These are phyloP conservation scores for Gymnothorax reevesii DNA, from an alignment of 2,797 vertebrate genomes.

Conservation along the genomic window DNA sequence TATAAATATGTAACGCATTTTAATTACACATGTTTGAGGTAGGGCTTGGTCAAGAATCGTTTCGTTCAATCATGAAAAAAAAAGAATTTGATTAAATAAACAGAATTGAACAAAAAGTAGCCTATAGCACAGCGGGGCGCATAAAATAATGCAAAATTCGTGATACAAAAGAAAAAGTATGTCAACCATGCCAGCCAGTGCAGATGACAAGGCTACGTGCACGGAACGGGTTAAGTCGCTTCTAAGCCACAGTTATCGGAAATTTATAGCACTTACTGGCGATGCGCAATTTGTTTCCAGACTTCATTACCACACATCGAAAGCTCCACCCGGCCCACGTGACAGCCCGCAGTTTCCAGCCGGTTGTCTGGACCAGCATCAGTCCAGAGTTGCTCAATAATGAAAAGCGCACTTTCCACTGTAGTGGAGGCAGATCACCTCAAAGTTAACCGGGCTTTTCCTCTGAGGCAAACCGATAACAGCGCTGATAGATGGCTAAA, in stretches of 20 bases:
- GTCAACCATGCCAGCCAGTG: too few relatives aligned
- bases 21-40: too few relatives aligned
- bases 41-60: too few relatives aligned
- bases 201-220: not conserved
- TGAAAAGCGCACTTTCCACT: conserved; percentile 82
- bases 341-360: conserved; percentile 50
- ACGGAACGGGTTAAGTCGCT: not conserved
- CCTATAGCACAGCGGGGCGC: too few relatives aligned
- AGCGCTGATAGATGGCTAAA: conserved; percentile 86
- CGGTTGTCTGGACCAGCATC: conserved; percentile 73
- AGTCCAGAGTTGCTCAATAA: conserved; percentile 87
- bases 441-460: conserved; percentile 71
- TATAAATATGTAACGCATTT: too few relatives aligned
- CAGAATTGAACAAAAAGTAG: not conserved
- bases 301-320: conserved; percentile 47
- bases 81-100: not conserved
- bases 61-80: too few relatives aligned
- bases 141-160: not conserved
- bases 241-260: not conserved
- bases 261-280: not conserved
- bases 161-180: too few relatives aligned
- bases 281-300: conserved; percentile 29
- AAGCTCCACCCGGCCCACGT: conserved; percentile 65
- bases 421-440: conserved; percentile 78
- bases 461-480: conserved; percentile 70